phyloP scores from a whole-genome alignment of 2,888 invertebrate genomes.

The Lydus trimaculatus region DNA sequence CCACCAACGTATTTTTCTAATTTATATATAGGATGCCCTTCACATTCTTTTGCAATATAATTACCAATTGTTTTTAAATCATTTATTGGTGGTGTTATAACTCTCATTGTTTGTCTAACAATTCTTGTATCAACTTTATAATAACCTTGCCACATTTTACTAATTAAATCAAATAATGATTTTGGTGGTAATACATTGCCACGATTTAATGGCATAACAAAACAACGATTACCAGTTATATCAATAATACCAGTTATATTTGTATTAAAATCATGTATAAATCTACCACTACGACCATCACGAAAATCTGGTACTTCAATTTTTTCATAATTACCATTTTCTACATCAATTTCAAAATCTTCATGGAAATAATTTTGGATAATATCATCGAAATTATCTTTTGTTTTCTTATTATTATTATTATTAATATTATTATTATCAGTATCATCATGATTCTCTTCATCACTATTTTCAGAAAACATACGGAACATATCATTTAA shows the following conservation, averaged over 20 bases:
- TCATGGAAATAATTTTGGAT: conserved; percentile 71
- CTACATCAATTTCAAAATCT: conserved; percentile 79
- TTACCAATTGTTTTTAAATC: conserved; percentile 70
- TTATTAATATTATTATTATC: conserved; percentile 13
- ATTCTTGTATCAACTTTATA: conserved; percentile 83
- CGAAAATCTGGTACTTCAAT: conserved; percentile 87
- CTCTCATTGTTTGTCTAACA: conserved; percentile 78
- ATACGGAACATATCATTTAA: conserved; percentile 8
- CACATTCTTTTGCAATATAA: conserved; percentile 76
- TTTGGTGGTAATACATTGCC: conserved; percentile 79
- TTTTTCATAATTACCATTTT: conserved; percentile 77
- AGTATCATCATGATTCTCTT: conserved; percentile 38
- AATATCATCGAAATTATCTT: conserved; percentile 20
- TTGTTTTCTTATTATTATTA: conserved; percentile 16
- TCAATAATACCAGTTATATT: conserved; percentile 69
- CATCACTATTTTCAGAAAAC: conserved; percentile 40
- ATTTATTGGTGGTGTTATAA: conserved; percentile 73
- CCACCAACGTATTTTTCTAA: conserved; percentile 72
- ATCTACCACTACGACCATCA: conserved; percentile 81
- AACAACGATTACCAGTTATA: conserved; percentile 71
- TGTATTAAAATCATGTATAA: conserved; percentile 90
- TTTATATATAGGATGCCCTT: conserved; percentile 73
- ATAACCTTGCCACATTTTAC: conserved; percentile 80
- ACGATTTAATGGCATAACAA: conserved; percentile 88
- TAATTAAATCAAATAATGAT: conserved; percentile 79